Base-by-base conservation (phyloP, 2,113 vertebrate genomes). In the Crotophaga sulcirostris region DNA sequence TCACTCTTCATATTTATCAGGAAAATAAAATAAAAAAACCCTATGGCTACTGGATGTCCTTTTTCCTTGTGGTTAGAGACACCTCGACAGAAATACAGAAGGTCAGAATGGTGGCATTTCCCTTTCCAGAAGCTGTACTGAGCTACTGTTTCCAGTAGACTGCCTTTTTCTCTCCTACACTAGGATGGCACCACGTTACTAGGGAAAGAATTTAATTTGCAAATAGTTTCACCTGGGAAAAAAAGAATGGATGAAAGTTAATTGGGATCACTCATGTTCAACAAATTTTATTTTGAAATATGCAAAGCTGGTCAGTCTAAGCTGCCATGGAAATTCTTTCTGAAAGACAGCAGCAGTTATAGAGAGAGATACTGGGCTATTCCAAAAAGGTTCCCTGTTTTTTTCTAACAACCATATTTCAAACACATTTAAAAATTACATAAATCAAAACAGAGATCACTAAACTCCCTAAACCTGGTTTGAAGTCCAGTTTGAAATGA, bases 211-310 rank as follows among this genome's bases (percentile, higher is more conserved):
- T 70, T 55, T 68, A 84, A 84, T 75, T 74, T 87, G 23, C 51
- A 75, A 69, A n/a, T 33, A 78, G 15, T 58, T 95, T 73, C 51
- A 77, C 45, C 56, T 70, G 69, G 59, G 52, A 11, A 60, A 80
- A 85, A 81, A 51, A 49, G 11, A 70, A 77, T 1, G 5, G 10
- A 78, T 75, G 84, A 66, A 74, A 94, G 42, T 81, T 91, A 95
- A 94, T 89, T 92, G 66, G 42, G 89, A 87, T 81, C 68, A 78
- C 51, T 72, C 69, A 81, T 34, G 73, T 52, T 75, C 38, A 91
- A 58, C 42, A 89, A 70, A 81, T 66, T 74, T 89, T 89, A 67
- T 81, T 95, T 93, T 55, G 56, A 74, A 70, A 81, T 84, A 93
- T 59, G 51, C 60, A 89, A 91, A 93, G 23, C 52, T 84, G 81